These are phyloP conservation scores for Lophius piscatorius DNA, from an alignment of 2,113 vertebrate genomes.

Conservation along the genomic window DNA sequence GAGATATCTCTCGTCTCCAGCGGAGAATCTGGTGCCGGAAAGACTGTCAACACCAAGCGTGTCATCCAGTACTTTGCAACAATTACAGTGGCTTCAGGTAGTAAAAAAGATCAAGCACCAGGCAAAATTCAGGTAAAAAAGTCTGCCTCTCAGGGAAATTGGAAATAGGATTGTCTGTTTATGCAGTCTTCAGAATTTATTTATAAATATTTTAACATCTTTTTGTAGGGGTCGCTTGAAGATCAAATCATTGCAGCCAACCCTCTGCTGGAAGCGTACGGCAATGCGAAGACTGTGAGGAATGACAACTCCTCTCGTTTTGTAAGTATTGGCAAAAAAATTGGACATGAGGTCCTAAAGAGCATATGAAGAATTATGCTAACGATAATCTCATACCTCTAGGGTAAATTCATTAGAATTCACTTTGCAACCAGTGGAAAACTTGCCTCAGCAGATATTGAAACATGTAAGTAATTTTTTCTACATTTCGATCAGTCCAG, in stretches of 20 bases:
- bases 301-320: conserved; percentile 89
- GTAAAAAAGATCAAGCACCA: conserved; percentile 36
- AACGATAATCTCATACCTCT: not conserved
- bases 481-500: not conserved
- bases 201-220: not conserved
- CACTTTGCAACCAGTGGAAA: conserved; percentile 16
- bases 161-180: not conserved
- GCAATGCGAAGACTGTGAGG: conserved; percentile 87
- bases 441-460: conserved; percentile 25
- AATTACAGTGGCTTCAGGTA: conserved; percentile 81
- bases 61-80: conserved; percentile 96
- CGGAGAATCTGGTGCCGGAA: conserved; percentile 95
- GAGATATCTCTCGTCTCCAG: conserved; percentile 58
- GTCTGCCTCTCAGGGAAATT: not conserved
- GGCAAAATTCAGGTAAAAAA: conserved; percentile 80
- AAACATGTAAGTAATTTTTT: conserved; percentile 8
- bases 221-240: conserved; percentile 1
- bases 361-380: not conserved
- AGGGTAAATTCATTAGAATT: conserved; percentile 34
- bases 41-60: conserved; percentile 94
- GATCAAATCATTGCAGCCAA: conserved; percentile 79
- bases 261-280: conserved; percentile 84
- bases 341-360: not conserved
- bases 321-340: conserved; percentile 73
- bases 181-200: not conserved